These are phyloP conservation scores for Heliconius melpomene DNA, from an alignment of 1,140 invertebrate genomes.

Conservation along the genomic window DNA sequence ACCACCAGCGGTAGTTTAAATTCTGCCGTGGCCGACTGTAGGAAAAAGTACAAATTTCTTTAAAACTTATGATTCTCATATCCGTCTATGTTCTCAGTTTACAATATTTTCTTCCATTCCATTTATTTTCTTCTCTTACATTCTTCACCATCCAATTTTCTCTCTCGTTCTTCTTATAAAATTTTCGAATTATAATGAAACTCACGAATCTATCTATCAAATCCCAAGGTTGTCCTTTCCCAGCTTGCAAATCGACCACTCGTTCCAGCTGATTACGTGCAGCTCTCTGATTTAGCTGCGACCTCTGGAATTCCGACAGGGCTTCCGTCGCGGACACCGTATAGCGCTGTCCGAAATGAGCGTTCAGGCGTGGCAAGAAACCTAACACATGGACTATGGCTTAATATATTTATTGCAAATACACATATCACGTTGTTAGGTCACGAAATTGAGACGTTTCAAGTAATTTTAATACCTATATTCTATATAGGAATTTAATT, in stretches of 20 bases:
- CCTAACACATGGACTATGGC: slow-evolving; percentile 67
- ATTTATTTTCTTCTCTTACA: slow-evolving; percentile 10
- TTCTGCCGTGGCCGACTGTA: slow-evolving; percentile 82
- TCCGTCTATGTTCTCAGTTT: too few relatives aligned
- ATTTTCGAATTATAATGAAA: slow-evolving; percentile 32
- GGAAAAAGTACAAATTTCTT: slow-evolving; percentile 27
- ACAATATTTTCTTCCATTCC: not conserved
- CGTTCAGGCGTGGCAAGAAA: slow-evolving; percentile 84
- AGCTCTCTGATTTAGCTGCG: slow-evolving; percentile 81
- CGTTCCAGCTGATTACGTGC: slow-evolving; percentile 80
- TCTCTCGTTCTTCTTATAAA: slow-evolving; percentile 22
- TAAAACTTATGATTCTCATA: not conserved
- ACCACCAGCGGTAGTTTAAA: slow-evolving; percentile 85
- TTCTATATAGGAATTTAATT: not conserved
- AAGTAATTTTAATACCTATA: not conserved
- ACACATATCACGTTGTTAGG: slow-evolving; percentile 2
- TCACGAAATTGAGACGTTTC: slow-evolving; percentile 6
- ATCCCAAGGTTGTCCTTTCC: slow-evolving; percentile 81
- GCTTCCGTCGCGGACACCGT: slow-evolving; percentile 85
- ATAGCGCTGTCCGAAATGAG: slow-evolving; percentile 84
- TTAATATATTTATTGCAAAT: slow-evolving; percentile 19
- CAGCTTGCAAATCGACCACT: slow-evolving; percentile 82
- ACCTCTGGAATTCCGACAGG: slow-evolving; percentile 84
- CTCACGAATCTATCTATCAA: slow-evolving; percentile 84
- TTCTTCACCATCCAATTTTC: slow-evolving; percentile 30